Base-by-base conservation (phyloP, 2,888 invertebrate genomes). In the Sclerodermus sp. region DNA sequence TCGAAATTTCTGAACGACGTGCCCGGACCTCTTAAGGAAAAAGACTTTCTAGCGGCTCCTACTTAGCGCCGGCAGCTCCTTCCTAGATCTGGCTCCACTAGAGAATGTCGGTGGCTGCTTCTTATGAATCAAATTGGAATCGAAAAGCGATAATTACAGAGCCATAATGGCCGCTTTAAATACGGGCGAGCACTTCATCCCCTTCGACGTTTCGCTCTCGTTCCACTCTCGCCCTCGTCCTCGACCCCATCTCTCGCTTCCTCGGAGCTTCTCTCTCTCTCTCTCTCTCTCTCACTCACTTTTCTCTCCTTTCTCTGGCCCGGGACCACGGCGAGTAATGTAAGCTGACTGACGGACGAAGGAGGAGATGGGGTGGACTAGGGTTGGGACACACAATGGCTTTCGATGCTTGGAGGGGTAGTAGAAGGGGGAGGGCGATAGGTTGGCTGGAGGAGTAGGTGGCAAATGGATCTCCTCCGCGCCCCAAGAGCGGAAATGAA, bases 391-490 rank as follows among this genome's bases (percentile, higher is more conserved):
- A 62, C 60, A 69, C 68, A 71, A 71, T 72, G 58, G 64, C 66
- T 64, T 66, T 68, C 62, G 64, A 63, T 65, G 62, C 58, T 59
- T 62, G 58, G 65, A 64, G 65, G 62, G 62, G 57, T 50, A 58
- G 49, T 60, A 51, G 55, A 56, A 57, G 61, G 65, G 66, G 60
- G 44, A 54, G 55, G 50, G 43, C 15, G 37, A 44, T 15, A 15
- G 17, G 52, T 49, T 51, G 3, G 23, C 23, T 23, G 23, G 53
- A 49, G 54, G 52, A 49, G 54, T 58, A 49, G 50, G 49, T 66
- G 68, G 74, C 73, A 77, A 76, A 77, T 76, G 75, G 75, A 74
- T 76, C 74, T 70, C 60, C 58, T 61, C 48, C 57, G 57, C 51
- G 38, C 40, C 63, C 54, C 55, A 63, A 61, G 61, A 63, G 71